Evolutionary conservation across 2,113 vertebrate species (phyloP), one percentile per base, ranked within the genome.

Genomic region (Rhinolophus ferrumequinum): DNA sequence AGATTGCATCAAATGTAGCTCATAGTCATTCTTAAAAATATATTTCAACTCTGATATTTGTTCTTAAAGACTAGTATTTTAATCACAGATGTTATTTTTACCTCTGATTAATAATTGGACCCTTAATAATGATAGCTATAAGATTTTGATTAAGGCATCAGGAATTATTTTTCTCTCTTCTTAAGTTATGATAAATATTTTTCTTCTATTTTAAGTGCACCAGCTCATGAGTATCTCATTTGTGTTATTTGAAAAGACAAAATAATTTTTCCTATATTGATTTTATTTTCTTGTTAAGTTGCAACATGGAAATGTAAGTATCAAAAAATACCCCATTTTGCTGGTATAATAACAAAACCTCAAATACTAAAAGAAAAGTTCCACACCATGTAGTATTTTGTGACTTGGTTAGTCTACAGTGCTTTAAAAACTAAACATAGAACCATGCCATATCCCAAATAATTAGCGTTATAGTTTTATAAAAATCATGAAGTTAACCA

Each of bases 41-140:
- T 41, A 44, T 94, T 94, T 94, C 33, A 81, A 44, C 38, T 50
- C 56, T 79, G 26, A 35, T 69, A 76, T 38, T 83, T 88, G 2
- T 69, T 81, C 12, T 93, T 92, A 88, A 83, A 90, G 73, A 86
- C 10, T 35, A 85, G 58, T 15, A 69, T 69, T 86, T 93, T 85
- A 81, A 80, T 73, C 64, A 80, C 38, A 83, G 10, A 35, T 66
- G 33, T 66, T 85, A 62, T 82, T 80, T 89, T 85, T 93, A 73
- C 33, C 38, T 80, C 38, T 84, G 18, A 88, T 92, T 80, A 84
- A 66, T 95, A 95, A 52, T 41, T 90, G 11, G 11, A 47, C 8
- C 35, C 24, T 81, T 90, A 76, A 72, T 85, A 77, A 87, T 85
- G 22, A 81, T 69, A 85, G 33, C 92, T 92, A 52, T 35, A 90